phyloP scores from a whole-genome alignment of 2,113 vertebrate genomes.

The Climacteris rufus region DNA sequence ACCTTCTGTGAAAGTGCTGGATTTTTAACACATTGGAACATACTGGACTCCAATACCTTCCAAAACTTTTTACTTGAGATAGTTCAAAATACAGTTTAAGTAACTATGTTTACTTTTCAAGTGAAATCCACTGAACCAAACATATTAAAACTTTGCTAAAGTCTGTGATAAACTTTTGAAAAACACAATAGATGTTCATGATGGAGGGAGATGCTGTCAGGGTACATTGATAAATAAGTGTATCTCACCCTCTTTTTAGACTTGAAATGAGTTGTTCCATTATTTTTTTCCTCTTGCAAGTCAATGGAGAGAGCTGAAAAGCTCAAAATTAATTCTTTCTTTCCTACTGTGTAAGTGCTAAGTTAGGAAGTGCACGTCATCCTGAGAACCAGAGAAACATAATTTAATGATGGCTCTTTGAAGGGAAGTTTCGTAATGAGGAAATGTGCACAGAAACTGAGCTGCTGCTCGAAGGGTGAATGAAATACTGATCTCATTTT shows the following conservation, averaged over 20 bases:
- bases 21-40: neutral
- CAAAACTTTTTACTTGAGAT: neutral
- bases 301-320: neutral
- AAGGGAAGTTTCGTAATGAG: slow-evolving; percentile 12
- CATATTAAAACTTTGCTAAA: neutral
- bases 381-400: neutral
- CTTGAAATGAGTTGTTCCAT: neutral
- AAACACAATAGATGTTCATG: neutral
- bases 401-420: neutral
- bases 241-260: neutral
- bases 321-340: neutral
- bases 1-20: neutral
- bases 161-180: neutral
- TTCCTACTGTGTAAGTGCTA: neutral
- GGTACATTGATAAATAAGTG: neutral
- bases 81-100: neutral
- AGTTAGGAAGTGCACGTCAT: neutral
- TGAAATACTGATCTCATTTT: neutral
- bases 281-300: neutral
- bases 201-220: neutral
- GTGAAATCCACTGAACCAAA: neutral
- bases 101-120: neutral
- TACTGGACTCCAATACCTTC: neutral
- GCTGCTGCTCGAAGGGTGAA: neutral
- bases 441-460: neutral